Conservation (phyloP, 2,888 invertebrate genomes). For the Pachydiplax longipennis region DNA sequence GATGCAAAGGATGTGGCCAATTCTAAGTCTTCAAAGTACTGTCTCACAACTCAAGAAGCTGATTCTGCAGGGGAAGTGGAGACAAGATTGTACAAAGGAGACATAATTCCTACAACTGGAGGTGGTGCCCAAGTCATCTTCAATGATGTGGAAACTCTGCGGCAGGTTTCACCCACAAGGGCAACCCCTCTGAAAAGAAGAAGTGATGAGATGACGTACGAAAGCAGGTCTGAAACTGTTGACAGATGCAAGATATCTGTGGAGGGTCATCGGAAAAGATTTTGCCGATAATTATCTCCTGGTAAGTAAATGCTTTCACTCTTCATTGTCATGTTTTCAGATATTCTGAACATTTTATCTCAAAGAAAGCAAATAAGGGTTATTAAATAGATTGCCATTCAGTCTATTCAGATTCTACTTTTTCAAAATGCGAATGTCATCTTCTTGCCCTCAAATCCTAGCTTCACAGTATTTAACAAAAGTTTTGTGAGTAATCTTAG, state of each 20-base stretch:
- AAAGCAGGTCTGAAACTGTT: background rate
- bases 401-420: too few species aligned
- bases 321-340: too few species aligned
- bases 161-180: constrained; percentile 77
- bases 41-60: constrained; percentile 89
- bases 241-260: constrained; percentile 46
- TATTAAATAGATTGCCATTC: too few species aligned
- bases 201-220: constrained; percentile 21
- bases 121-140: constrained; percentile 97
- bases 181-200: constrained; percentile 59
- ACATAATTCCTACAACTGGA: constrained; percentile 90
- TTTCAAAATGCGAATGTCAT: too few species aligned
- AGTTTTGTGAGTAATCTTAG: too few species aligned
- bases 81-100: constrained; percentile 92
- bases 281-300: background rate
- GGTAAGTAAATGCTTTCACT: background rate
- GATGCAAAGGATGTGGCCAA: constrained; percentile 70
- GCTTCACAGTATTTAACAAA: too few species aligned
- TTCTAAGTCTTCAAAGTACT: constrained; percentile 78
- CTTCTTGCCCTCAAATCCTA: too few species aligned
- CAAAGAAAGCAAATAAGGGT: too few species aligned
- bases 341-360: too few species aligned
- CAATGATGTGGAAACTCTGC: constrained; percentile 90
- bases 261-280: constrained; percentile 35
- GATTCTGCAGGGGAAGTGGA: constrained; percentile 93